phyloP scores from a whole-genome alignment of 92 coral and sea anemone species.

The Epizoanthus illoricatus region DNA sequence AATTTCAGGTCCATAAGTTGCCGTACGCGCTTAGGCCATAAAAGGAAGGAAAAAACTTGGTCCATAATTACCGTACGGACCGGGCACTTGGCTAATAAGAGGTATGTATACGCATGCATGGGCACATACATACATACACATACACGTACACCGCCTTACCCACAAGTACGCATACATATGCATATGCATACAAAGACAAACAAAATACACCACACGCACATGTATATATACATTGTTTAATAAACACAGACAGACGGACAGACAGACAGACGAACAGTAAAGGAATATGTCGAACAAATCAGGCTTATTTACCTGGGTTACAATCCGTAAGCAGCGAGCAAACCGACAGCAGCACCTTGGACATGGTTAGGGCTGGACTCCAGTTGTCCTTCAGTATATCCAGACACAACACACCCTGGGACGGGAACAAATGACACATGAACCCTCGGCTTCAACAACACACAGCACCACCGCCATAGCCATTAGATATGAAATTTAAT shows the following conservation, averaged over 20 bases:
- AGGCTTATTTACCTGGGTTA: slow-evolving; percentile 70
- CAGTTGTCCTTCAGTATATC: slow-evolving; percentile 90
- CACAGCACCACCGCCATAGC: no score
- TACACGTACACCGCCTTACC: background rate
- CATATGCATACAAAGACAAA: background rate
- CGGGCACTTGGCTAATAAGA: no score
- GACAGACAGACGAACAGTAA: background rate
- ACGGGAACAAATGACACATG: background rate
- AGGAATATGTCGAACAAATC: background rate
- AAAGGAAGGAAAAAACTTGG: no score
- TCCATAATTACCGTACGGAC: no score
- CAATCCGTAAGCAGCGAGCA: slow-evolving; percentile 88
- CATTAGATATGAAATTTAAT: no score
- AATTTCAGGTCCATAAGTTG: no score
- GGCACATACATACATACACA: background rate
- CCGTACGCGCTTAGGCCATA: no score
- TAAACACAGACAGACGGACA: background rate
- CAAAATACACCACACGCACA: background rate
- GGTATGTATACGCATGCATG: background rate
- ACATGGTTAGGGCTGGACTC: slow-evolving; percentile 92
- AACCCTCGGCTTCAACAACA: no score
- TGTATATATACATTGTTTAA: background rate
- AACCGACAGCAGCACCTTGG: slow-evolving; percentile 83
- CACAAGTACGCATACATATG: background rate
- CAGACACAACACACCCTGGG: slow-evolving; percentile 82